These are phyloP conservation scores for Balearica regulorum DNA, from an alignment of 2,797 vertebrate genomes.

Conservation along the genomic window DNA sequence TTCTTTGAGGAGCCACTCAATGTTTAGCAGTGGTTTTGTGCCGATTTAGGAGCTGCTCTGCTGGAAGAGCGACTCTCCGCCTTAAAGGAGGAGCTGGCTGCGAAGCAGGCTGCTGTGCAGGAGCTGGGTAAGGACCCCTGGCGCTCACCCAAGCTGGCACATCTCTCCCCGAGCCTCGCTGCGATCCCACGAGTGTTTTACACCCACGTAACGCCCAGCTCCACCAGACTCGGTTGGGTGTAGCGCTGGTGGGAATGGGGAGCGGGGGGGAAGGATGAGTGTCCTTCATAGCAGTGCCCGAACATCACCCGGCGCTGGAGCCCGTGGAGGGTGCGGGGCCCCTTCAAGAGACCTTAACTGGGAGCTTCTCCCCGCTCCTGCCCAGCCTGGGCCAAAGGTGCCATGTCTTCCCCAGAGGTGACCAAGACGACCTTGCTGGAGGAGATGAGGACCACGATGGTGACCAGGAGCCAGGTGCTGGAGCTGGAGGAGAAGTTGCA, in stretches of 20 bases:
- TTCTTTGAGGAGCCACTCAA: background rate
- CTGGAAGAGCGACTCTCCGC: conserved; percentile 55
- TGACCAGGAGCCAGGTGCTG: conserved; percentile 51
- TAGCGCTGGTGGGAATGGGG: background rate
- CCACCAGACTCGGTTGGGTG: accelerated
- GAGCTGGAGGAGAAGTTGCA: conserved; percentile 77
- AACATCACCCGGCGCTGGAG: background rate
- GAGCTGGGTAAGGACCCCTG: conserved; percentile 77
- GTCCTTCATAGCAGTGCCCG: background rate
- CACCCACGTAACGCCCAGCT: accelerated
- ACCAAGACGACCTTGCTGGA: conserved; percentile 71
- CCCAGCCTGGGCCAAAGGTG: background rate
- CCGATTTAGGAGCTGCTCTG: conserved; percentile 52
- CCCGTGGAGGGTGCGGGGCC: background rate
- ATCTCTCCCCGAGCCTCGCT: background rate
- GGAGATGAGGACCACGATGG: conserved; percentile 61
- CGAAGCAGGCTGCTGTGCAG: conserved; percentile 69
- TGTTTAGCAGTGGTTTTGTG: background rate
- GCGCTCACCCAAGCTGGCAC: background rate
- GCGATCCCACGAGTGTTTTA: accelerated
- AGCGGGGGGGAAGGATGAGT: background rate
- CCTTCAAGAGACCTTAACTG: background rate
- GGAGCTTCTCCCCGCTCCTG: background rate
- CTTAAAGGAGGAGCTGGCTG: conserved; percentile 75
- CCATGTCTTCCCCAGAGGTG: conserved; percentile 66